Base-by-base conservation (phyloP, 2,797 vertebrate species). In the Melanotaenia trifasciata region DNA sequence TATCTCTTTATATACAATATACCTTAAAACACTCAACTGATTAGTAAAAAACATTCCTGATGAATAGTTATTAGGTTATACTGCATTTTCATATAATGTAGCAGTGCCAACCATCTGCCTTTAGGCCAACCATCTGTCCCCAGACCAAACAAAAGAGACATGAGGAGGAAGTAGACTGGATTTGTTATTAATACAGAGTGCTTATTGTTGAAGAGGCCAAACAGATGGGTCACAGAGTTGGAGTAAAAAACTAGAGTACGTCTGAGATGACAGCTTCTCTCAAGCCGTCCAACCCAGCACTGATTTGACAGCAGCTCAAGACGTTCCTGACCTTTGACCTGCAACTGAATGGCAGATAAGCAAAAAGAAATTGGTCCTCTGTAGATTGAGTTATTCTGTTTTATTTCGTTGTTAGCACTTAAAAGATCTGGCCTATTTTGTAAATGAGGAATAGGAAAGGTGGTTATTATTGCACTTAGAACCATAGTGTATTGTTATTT, bases 401-500 rank as follows among this genome's bases (percentile, higher is more conserved):
- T 63, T 12, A 30, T 67, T 54, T 24, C 40, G 9, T 66, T 14
- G 57, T 62, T 22, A 56, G 32, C 51, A 32, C 43, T 61, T 53
- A 53, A 75, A 53, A 56, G 10, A 71, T 26, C 20, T 60, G 54
- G 13, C 28, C 38, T 61, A 32, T 30, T 38, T 7, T 59, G 22
- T 43, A 43, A 57, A 62, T 1, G 5, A 70, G 12, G 35, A 76
- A 28, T 60, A n/a, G 50, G 58, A 58, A 75, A 72, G 45, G n/a
- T 22, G 13, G 0, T 58, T 40, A 72, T 88, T 90, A 90, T 90
- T 90, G 87, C 89, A 84, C 84, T 63, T 86, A 4, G n/a, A 79
- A 75, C 9, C 69, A 33, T 60, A 53, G 70, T 64, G 58, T 40
- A 54, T 13, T 75, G 20, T 51, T 60, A 56, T 38, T 77, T 79